Conservation (phyloP, 2,797 vertebrate species). For the Sandelia bainsii region DNA sequence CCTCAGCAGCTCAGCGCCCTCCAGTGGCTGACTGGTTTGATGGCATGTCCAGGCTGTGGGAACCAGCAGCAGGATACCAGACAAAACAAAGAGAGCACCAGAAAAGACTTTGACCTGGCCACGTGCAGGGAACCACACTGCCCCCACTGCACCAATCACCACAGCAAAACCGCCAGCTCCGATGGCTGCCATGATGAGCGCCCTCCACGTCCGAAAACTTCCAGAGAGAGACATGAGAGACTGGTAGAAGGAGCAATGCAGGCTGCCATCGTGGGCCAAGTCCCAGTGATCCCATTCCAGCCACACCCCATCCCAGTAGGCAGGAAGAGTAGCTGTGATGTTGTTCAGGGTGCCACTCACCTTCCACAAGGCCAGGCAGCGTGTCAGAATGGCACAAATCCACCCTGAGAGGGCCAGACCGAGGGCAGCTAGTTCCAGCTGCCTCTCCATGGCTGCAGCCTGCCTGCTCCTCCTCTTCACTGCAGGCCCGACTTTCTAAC, state of each 20-base stretch:
- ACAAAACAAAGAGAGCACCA: conserved; percentile 86
- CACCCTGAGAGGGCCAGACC: conserved; percentile 88
- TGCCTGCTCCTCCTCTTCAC: conserved; percentile 45
- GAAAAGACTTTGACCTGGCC: conserved; percentile 87
- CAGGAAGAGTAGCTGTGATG: conserved; percentile 90
- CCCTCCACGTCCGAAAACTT: conserved; percentile 90
- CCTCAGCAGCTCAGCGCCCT: conserved; percentile 85
- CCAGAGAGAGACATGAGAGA: conserved; percentile 89
- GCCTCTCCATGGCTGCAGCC: conserved; percentile 71
- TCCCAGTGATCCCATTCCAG: conserved; percentile 95
- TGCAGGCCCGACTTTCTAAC: conserved; percentile 41
- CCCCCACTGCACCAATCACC: conserved; percentile 81
- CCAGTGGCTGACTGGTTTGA: conserved; percentile 87
- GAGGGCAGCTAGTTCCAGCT: conserved; percentile 74
- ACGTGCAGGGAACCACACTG: conserved; percentile 81
- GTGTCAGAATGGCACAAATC: conserved; percentile 89
- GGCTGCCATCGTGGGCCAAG: conserved; percentile 91
- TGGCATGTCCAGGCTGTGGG: conserved; percentile 93
- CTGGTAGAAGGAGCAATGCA: conserved; percentile 94
- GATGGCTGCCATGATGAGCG: conserved; percentile 86
- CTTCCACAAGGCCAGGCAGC: conserved; percentile 92
- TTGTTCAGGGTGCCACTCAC: conserved; percentile 90
- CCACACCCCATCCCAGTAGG: conserved; percentile 97
- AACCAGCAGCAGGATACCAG: conserved; percentile 87
- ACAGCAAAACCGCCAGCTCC: conserved; percentile 83